phyloP scores from a whole-genome alignment of 2,797 vertebrate species.

The Clarias platycephalus region DNA sequence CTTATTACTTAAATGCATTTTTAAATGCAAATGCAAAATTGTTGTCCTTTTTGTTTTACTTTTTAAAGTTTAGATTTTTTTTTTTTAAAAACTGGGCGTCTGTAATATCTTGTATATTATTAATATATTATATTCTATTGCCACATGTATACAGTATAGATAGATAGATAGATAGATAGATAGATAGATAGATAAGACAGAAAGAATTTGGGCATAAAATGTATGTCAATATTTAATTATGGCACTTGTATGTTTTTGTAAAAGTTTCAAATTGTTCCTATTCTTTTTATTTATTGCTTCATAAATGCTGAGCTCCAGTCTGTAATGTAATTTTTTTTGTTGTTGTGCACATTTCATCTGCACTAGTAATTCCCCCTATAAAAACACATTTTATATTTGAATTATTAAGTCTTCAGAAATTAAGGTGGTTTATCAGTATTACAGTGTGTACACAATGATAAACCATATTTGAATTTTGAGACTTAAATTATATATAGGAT shows the following conservation, averaged over 20 bases:
- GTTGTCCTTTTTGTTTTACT: not conserved
- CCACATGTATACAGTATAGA: not conserved
- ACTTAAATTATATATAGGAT: not conserved
- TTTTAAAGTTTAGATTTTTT: not conserved
- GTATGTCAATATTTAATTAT: not conserved
- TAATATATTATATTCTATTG: no score
- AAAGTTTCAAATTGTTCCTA: not conserved
- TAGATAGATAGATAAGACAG: not conserved
- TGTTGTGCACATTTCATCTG: not conserved
- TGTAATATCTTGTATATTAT: not conserved
- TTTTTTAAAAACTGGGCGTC: not conserved
- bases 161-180: not conserved
- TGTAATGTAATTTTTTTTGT: not conserved
- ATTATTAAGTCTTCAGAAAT: not conserved
- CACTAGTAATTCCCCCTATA: not conserved
- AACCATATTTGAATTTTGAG: not conserved
- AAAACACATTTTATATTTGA: not conserved
- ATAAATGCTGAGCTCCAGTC: not conserved
- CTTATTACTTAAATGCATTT: not conserved
- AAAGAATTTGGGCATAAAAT: not conserved
- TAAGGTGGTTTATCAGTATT: not conserved
- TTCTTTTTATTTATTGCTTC: not conserved
- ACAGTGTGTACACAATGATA: not conserved
- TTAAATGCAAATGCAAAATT: not conserved
- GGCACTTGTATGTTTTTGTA: not conserved